Evolutionary conservation across 2,888 invertebrate genomes (phyloP).

Genomic region (Apamea crenata): DNA sequence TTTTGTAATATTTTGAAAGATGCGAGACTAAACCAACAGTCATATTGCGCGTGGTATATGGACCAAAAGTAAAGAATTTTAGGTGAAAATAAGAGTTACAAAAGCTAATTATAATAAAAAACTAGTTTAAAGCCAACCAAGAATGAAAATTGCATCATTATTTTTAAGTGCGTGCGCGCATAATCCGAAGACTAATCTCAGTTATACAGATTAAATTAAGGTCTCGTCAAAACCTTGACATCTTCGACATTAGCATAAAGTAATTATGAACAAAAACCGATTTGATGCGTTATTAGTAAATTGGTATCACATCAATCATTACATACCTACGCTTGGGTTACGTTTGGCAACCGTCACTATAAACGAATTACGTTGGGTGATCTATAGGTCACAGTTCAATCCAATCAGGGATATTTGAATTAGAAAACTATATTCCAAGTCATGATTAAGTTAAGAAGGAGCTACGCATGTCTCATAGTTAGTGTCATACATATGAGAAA

Average conservation of each 20-base stretch:
- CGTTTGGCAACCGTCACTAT: conserved; percentile 28
- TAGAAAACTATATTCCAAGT: conserved; percentile 2
- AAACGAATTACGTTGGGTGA: conserved; percentile 38
- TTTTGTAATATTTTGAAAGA: background rate
- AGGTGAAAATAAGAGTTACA: conserved; percentile 10
- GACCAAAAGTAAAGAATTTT: background rate
- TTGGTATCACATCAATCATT: conserved; percentile 64
- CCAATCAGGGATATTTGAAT: conserved; percentile 35
- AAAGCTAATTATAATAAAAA: conserved; percentile 17
- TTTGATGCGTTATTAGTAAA: conserved; percentile 62
- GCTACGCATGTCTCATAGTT: background rate
- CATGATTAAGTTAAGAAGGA: background rate
- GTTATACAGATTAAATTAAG: conserved; percentile 63
- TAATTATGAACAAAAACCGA: conserved; percentile 71
- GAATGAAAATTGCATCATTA: conserved; percentile 53
- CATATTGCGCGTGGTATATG: background rate
- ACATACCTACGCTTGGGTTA: conserved; percentile 28
- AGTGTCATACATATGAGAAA: too few species aligned
- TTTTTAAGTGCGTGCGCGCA: conserved; percentile 33
- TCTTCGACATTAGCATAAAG: conserved; percentile 61
- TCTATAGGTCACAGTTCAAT: conserved; percentile 28
- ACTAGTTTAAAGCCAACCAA: conserved; percentile 31
- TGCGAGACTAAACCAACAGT: too few species aligned
- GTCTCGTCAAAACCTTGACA: conserved; percentile 73
- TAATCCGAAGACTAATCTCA: conserved; percentile 37